These are phyloP conservation scores for Tapera naevia DNA, from an alignment of 2,797 vertebrate species.

Conservation along the genomic window DNA sequence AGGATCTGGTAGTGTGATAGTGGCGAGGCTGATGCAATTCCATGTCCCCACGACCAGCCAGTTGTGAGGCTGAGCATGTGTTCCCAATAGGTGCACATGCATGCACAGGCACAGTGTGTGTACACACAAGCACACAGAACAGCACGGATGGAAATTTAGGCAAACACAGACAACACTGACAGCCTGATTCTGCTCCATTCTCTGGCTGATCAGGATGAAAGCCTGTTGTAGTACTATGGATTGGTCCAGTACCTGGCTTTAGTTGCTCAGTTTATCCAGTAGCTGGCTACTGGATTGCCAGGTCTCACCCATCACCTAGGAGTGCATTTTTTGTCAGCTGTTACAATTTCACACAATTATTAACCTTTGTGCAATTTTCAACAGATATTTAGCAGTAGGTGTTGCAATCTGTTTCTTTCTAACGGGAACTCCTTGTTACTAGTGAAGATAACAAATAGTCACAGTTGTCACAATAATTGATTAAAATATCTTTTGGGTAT, in stretches of 20 bases:
- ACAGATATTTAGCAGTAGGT: not conserved
- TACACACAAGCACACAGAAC: not conserved
- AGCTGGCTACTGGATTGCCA: not conserved
- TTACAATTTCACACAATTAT: not conserved
- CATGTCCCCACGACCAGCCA: not conserved
- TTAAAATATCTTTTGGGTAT: not conserved
- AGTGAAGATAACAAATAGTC: not conserved
- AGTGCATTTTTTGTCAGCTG: not conserved
- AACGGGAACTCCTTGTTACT: not conserved
- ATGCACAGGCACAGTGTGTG: accelerated
- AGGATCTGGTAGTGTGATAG: not conserved
- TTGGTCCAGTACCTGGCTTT: not conserved
- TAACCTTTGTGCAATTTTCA: not conserved
- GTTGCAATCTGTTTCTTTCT: not conserved
- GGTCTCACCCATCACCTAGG: not conserved
- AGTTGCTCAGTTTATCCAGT: not conserved
- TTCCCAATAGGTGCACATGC: not conserved
- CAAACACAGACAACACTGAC: not conserved
- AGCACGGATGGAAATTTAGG: not conserved
- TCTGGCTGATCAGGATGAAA: not conserved
- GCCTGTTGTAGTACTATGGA: not conserved
- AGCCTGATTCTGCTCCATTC: not conserved
- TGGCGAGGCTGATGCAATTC: not conserved
- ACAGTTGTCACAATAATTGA: not conserved
- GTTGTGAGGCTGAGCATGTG: not conserved